Conservation (phyloP, 2,888 invertebrate species). For the Drosophila emarginata region DNA sequence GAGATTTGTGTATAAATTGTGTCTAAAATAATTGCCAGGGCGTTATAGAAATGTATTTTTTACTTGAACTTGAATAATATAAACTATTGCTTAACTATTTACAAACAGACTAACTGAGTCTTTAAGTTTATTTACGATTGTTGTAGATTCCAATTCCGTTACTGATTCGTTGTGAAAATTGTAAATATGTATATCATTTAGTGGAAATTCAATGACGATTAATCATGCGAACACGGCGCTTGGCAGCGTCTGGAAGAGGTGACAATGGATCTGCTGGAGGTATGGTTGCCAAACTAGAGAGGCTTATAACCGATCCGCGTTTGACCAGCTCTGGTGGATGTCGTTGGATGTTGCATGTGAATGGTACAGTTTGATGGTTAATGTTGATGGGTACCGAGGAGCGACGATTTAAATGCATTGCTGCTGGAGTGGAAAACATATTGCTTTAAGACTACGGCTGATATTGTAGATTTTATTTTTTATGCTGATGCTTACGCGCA, state of each 20-base stretch:
- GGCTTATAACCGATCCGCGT: constrained; percentile 64
- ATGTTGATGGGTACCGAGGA: constrained; percentile 74
- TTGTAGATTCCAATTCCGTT: background rate
- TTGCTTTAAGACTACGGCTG: constrained; percentile 8
- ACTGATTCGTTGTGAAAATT: constrained; percentile 7
- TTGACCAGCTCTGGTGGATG: constrained; percentile 38
- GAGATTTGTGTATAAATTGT: constrained; percentile 54
- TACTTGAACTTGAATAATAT: constrained; percentile 37
- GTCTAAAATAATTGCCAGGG: constrained; percentile 58
- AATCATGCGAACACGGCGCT: constrained; percentile 81
- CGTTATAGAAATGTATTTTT: constrained; percentile 43
- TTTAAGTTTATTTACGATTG: background rate
- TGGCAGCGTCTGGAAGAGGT: constrained; percentile 59
- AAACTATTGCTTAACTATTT: constrained; percentile 32
- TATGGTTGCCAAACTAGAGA: constrained; percentile 41
- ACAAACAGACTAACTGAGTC: constrained; percentile 24
- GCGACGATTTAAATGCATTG: constrained; percentile 58
- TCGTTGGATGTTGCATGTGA: constrained; percentile 18
- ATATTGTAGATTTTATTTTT: background rate
- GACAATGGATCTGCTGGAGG: constrained; percentile 10
- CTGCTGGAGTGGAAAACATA: constrained; percentile 38
- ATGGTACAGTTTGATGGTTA: constrained; percentile 65
- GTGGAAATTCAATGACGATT: constrained; percentile 74
- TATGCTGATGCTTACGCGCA: constrained; percentile 3
- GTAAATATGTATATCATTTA: background rate